These are phyloP conservation scores for Littorina saxatilis DNA, from an alignment of 1,140 invertebrate genomes.

Conservation along the genomic window DNA sequence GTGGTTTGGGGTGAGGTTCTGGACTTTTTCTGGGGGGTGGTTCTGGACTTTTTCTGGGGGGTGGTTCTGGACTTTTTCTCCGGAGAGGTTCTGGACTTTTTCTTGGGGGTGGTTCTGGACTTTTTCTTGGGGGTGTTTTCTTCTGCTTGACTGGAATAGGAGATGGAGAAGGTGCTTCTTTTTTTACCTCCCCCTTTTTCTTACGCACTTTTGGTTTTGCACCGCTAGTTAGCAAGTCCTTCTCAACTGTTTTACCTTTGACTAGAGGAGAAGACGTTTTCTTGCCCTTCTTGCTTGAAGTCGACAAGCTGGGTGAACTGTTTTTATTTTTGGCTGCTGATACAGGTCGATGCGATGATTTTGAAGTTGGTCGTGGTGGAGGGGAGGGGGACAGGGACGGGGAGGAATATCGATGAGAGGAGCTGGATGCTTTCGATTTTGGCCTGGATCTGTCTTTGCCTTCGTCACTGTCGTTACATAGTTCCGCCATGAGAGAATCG, in stretches of 20 bases:
- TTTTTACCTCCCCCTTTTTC: conserved; percentile 1
- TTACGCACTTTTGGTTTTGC: not conserved
- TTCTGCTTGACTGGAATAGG: not conserved
- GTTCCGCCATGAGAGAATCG: not conserved
- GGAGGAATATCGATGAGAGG: not conserved
- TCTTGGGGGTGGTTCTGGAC: not conserved
- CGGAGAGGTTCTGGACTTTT: not conserved
- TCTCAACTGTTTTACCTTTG: not conserved
- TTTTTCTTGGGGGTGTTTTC: not conserved
- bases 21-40: not conserved
- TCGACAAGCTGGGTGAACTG: conserved; percentile 15
- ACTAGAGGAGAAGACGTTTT: not conserved
- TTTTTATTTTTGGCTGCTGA: not conserved
- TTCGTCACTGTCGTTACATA: not conserved
- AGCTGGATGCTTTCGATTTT: not conserved
- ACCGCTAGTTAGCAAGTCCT: not conserved
- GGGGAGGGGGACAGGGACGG: not conserved
- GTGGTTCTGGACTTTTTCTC: not conserved
- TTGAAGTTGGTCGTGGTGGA: not conserved
- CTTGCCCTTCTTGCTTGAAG: not conserved
- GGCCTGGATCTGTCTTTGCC: conserved; percentile 10
- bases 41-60: not conserved
- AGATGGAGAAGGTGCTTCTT: not conserved
- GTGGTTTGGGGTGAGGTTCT: not conserved
- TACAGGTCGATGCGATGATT: not conserved